Conservation (phyloP, 2,113 vertebrate species). For the Daphoenositta chrysoptera region DNA sequence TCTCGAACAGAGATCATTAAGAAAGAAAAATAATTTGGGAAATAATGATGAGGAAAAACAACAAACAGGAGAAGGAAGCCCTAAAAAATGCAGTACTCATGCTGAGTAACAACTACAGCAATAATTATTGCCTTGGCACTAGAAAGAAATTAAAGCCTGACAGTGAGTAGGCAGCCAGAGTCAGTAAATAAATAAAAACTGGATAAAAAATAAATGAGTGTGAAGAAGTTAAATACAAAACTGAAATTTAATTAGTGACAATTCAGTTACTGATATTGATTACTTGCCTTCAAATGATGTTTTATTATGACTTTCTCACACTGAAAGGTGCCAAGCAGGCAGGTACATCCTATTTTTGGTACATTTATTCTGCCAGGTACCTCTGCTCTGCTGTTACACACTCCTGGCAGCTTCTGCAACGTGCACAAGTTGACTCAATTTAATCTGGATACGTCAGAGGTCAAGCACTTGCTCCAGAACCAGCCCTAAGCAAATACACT, state of each 20-base stretch:
- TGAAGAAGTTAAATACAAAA: neutral
- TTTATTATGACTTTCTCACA: neutral
- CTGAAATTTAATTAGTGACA: neutral
- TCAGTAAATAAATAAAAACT: neutral
- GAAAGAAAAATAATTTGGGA: neutral
- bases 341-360: rapidly evolving
- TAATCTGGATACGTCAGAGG: neutral
- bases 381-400: neutral
- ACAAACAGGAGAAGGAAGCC: neutral
- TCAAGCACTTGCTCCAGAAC: neutral
- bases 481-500: neutral
- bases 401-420: neutral
- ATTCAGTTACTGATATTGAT: neutral
- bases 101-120: neutral
- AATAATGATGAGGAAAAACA: neutral
- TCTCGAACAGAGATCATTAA: neutral
- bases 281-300: neutral
- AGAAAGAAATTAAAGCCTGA: neutral
- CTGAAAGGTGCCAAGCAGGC: neutral
- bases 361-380: neutral
- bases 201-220: neutral
- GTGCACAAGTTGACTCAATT: neutral
- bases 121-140: neutral
- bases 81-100: neutral
- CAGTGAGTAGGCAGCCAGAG: neutral